Base-by-base conservation (phyloP, 2,888 invertebrate genomes). In the Drosophila austrosaltans region DNA sequence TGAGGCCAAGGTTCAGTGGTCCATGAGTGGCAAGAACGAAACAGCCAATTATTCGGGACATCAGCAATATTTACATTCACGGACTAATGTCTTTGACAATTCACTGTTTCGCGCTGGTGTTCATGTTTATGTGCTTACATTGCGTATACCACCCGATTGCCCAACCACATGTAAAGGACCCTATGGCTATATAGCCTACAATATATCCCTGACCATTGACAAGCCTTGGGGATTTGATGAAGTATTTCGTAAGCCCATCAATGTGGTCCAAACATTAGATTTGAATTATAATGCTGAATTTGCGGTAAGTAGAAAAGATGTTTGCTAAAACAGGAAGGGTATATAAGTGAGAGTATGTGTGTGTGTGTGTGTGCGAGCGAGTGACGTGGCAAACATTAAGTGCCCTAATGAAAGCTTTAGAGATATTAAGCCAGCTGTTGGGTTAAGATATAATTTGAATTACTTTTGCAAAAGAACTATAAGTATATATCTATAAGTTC, bases 101-200 rank as follows among this genome's bases (percentile, higher is more conserved):
- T 75, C 89, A 0, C 72, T 89, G 4, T 91, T 91, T 68, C 87
- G 88, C 12, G 90, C 91, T 25, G 91, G 91, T 25, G 87, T 87
- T 10, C 91, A 96, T 88, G 93, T 94, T n/a, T 97, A 96, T 88
- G 96, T 96, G 28, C 96, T 98, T 86, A 94, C 95, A 3, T 95
- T 96, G 86, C 93, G 94, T 10, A 90, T 92, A 72, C 91, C 92
- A 6, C 83, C 87, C 20, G 91, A 95, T 67, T 93, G 97, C 64
- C 97, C 97, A 6, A 96, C 96, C 10, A 96, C 96, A 2, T 97
- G 96, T 91, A 95, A 95, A 88, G 95, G 95, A 2, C 93, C 95
- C 82, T 93, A 93, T 92, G 96, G 97, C 0, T 94, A 95, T 85
- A 94, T 98, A 30, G 94, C 95, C 36, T 98, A 97, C 89, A 95